phyloP scores from a whole-genome alignment of 2,113 vertebrate genomes.

The Alethe diademata region DNA sequence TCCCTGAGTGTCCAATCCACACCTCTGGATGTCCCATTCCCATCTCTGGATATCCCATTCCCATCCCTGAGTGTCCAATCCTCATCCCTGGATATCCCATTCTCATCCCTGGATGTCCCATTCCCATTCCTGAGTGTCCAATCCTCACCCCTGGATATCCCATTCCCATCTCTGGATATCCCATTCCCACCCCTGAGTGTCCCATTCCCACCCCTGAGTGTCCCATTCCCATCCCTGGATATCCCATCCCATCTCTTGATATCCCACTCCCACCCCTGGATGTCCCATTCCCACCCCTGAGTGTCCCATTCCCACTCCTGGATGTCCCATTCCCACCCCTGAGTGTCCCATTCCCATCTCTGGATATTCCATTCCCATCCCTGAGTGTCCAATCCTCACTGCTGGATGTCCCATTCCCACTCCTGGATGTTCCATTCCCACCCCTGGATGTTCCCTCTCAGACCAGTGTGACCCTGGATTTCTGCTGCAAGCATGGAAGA shows the following conservation, averaged over 20 bases:
- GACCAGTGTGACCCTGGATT: neutral
- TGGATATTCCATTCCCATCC: too few relatives aligned
- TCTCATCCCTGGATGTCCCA: too few relatives aligned
- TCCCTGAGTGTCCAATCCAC: neutral
- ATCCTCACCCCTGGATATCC: too few relatives aligned
- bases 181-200: accelerated
- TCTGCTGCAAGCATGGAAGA: accelerated
- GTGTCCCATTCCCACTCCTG: neutral
- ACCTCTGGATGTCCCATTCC: neutral
- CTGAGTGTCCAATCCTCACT: too few relatives aligned
- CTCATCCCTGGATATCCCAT: neutral
- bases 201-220: neutral
- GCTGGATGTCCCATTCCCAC: accelerated
- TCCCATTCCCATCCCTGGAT: accelerated
- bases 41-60: accelerated
- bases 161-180: too few relatives aligned
- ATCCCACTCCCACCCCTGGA: too few relatives aligned
- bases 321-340: accelerated
- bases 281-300: accelerated
- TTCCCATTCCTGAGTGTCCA: too few relatives aligned
- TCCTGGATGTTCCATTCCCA: neutral
- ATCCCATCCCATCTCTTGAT: too few relatives aligned
- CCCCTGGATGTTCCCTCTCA: neutral
- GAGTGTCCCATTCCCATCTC: accelerated
- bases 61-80: neutral